phyloP scores from a whole-genome alignment of 2,113 vertebrate genomes.

The Sebastes fasciatus region DNA sequence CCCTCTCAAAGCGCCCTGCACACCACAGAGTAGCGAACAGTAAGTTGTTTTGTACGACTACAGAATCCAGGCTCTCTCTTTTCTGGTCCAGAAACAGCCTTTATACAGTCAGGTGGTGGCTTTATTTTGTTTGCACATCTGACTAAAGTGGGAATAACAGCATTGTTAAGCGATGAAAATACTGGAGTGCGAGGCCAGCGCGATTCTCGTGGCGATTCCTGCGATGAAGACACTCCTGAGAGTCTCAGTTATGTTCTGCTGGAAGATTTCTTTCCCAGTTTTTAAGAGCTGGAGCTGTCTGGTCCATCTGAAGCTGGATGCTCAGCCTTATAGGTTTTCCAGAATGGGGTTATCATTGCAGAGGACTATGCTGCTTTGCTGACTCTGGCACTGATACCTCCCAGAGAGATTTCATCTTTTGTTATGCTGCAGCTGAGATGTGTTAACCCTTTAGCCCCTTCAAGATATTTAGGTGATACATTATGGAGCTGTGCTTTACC shows the following conservation, averaged over 20 bases:
- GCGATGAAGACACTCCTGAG: conserved; percentile 66
- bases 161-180: conserved; percentile 55
- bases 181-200: conserved; percentile 38
- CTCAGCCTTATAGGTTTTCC: conserved; percentile 76
- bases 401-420: conserved; percentile 79
- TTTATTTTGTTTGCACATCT: conserved; percentile 60
- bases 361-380: conserved; percentile 74
- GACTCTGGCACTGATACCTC: conserved; percentile 79
- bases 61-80: conserved; percentile 28
- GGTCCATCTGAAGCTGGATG: conserved; percentile 67
- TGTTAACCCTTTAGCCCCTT: conserved; percentile 71
- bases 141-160: conserved; percentile 56
- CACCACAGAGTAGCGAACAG: conserved; percentile 66
- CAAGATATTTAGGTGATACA: conserved; percentile 27
- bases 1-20: conserved; percentile 62
- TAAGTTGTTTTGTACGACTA: conserved; percentile 58
- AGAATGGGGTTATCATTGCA: conserved; percentile 77
- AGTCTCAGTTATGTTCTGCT: conserved; percentile 63
- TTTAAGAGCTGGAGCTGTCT: conserved; percentile 60
- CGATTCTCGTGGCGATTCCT: conserved; percentile 53
- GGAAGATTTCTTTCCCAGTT: conserved; percentile 63
- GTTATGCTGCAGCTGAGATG: conserved; percentile 73
- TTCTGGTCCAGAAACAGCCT: conserved; percentile 41
- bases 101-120: conserved; percentile 53
- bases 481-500: conserved; percentile 9